Conservation (phyloP, 2,113 vertebrate genomes). For the Thalassarche chlororhynchos region DNA sequence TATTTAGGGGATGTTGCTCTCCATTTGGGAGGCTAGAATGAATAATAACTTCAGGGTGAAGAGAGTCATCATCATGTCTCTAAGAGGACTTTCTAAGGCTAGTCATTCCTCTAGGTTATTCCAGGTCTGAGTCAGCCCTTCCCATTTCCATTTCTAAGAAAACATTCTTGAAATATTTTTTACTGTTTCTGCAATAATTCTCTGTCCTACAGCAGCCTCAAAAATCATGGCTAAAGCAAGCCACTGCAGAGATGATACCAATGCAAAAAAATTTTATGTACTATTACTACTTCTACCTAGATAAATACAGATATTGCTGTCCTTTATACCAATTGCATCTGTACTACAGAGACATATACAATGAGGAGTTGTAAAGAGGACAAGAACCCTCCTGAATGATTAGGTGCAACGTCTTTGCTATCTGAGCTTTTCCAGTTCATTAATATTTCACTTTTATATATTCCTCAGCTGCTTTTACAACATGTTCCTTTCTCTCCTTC, state of each 20-base stretch:
- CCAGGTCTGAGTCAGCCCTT: not conserved
- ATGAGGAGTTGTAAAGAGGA: not conserved
- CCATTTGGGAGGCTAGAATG: not conserved
- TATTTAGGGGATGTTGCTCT: not conserved
- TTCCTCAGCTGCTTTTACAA: constrained; percentile 55
- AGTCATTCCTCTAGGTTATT: not conserved
- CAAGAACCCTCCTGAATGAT: not conserved
- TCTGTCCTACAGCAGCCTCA: not conserved
- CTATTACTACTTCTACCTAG: not conserved
- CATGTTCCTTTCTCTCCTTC: constrained; percentile 48
- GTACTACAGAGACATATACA: not conserved
- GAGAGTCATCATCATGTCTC: not conserved
- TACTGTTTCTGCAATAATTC: not conserved
- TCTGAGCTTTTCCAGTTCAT: constrained; percentile 57
- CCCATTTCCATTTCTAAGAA: not conserved
- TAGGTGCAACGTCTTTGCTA: constrained; percentile 1
- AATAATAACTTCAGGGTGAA: not conserved
- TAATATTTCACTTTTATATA: constrained; percentile 75
- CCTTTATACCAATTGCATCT: not conserved
- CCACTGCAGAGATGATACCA: not conserved
- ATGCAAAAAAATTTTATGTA: not conserved
- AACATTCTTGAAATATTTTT: not conserved
- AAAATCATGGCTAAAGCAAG: not conserved
- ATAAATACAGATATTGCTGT: not conserved
- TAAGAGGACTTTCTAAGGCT: not conserved